phyloP scores from a whole-genome alignment of 2,113 vertebrate species.

The Psittacula cyanocephala region DNA sequence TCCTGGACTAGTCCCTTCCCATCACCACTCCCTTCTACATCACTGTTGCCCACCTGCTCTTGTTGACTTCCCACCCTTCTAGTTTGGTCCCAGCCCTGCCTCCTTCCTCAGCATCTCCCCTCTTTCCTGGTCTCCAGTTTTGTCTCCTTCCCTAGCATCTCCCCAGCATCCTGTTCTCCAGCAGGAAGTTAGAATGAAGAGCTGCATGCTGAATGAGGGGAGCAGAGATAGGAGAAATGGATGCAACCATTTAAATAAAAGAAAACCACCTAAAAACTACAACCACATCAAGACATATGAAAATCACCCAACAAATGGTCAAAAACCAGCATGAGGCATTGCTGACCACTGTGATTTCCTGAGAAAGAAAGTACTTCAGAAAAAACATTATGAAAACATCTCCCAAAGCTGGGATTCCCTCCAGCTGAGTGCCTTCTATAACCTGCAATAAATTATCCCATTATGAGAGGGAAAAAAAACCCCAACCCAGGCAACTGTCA shows the following conservation, averaged over 20 bases:
- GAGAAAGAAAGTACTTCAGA: not conserved
- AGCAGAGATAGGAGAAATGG: not conserved
- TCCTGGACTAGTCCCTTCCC: not conserved
- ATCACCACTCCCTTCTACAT: not conserved
- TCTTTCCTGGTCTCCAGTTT: not conserved
- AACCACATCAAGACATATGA: not conserved
- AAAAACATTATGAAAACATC: slow-evolving; percentile 25
- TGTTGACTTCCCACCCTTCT: not conserved
- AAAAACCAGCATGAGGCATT: not conserved
- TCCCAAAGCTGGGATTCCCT: slow-evolving; percentile 42
- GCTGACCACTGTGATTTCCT: not conserved
- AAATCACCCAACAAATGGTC: not conserved
- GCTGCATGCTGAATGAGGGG: not conserved
- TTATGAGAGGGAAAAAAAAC: not conserved
- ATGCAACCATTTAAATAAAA: not conserved
- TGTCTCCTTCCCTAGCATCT: not conserved
- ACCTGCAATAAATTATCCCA: slow-evolving; percentile 25
- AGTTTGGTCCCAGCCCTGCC: not conserved
- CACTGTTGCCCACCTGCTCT: not conserved
- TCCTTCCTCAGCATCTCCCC: not conserved
- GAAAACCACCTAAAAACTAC: not conserved
- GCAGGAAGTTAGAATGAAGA: not conserved
- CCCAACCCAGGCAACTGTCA: not conserved
- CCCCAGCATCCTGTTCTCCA: not conserved
- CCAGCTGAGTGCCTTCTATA: slow-evolving; percentile 17